Evolutionary conservation across 1,140 invertebrate species (phyloP).

Genomic region (Callitettix versicolor): DNA sequence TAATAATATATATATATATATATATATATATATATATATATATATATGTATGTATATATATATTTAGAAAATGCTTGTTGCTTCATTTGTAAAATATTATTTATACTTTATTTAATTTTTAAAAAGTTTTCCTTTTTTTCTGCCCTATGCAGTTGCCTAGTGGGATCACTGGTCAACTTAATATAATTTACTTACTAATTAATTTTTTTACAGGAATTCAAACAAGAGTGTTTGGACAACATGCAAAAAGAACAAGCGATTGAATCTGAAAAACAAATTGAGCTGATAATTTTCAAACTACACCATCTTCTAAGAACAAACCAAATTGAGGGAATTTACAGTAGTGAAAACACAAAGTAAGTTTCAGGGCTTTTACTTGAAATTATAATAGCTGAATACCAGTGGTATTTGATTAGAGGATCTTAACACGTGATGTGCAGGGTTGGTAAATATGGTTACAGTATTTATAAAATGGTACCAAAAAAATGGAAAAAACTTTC

Average conservation of each 20-base stretch:
- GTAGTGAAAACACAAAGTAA: background rate
- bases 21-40: no score
- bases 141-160: no score
- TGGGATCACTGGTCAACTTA: no score
- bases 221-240: no score
- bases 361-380: background rate
- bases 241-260: background rate
- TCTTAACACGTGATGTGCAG: background rate
- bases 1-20: no score
- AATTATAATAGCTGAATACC: background rate
- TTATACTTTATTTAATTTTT: no score
- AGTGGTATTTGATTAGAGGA: background rate
- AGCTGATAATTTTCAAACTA: background rate
- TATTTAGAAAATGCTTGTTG: no score
- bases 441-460: background rate
- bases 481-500: background rate
- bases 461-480: background rate
- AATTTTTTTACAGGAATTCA: no score
- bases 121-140: no score
- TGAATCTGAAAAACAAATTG: background rate
- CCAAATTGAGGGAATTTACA: constrained; percentile 7
- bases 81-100: no score
- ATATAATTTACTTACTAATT: no score
- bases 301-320: constrained; percentile 2
- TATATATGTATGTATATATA: no score